Evolutionary conservation across 2,888 invertebrate species (phyloP).

Genomic region (Andrena camellia): DNA sequence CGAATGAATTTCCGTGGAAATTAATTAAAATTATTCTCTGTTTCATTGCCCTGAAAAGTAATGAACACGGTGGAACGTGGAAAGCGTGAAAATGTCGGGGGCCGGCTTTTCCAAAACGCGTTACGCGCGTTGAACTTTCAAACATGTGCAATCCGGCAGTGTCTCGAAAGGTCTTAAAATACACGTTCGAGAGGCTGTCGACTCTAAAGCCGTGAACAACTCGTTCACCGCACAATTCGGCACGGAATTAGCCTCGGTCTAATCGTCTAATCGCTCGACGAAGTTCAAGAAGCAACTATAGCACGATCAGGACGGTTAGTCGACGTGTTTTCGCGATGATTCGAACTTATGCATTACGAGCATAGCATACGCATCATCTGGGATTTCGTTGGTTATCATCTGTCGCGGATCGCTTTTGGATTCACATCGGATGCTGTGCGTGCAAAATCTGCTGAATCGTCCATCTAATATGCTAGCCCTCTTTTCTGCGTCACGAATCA

Average conservation of each 20-base stretch:
- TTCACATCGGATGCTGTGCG: constrained; percentile 11
- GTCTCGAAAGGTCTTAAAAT: background rate
- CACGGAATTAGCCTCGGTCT: background rate
- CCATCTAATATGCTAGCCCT: constrained; percentile 59
- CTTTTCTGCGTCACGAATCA: constrained; percentile 45
- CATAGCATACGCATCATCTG: background rate
- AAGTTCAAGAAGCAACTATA: background rate
- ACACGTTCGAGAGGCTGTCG: background rate
- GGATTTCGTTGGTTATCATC: constrained; percentile 33
- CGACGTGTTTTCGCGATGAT: background rate
- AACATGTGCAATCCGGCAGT: background rate
- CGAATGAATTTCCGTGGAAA: background rate
- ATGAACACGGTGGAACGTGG: too few species aligned
- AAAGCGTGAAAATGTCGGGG: background rate
- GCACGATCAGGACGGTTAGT: too few species aligned
- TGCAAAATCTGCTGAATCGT: constrained; percentile 68
- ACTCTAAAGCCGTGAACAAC: background rate
- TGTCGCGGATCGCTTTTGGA: constrained; percentile 26
- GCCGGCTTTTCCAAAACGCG: background rate
- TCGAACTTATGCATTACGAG: background rate
- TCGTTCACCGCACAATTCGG: background rate
- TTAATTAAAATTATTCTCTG: background rate
- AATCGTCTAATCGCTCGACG: background rate
- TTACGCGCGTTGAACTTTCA: background rate
- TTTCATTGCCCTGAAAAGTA: background rate